Evolutionary conservation across 2,888 invertebrate species (phyloP), one percentile per base, ranked within the genome.

Genomic region (Molanna angustata): DNA sequence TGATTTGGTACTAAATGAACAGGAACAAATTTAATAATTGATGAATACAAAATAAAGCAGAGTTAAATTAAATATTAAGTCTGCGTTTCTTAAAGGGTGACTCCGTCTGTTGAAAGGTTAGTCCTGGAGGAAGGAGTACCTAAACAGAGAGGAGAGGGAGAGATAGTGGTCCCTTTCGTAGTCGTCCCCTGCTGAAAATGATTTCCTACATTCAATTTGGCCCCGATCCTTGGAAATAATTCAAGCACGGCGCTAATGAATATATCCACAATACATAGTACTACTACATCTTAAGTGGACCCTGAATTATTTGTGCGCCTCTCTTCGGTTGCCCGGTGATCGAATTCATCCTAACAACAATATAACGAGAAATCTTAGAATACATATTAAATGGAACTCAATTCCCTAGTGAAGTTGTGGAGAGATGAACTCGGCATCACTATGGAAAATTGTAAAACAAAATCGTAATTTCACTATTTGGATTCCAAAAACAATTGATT

Each of bases 171-270:
- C 27, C 11, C 27, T 11, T 27, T 7, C 6, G 11, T 4, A 27
- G 27, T 7, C 17, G 9, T 39, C 3, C 14, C 4, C 39, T 21
- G 22, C 47, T 17, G 17, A 7, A 31, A 45, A 46, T 50, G 32
- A 49, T 41, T 35, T 20, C 54, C 49, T 57, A 54, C 52, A 49
- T 54, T 54, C 54, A 57, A 57, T 57, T 57, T 57, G 52, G 32
- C 52, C 39, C 11, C 33, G 46, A 52, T 52, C 46, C 35, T n/a
- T 22, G 41, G 46, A 54, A n/a, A 54, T 57, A 52, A 54, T 52
- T 57, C 32, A 54, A 52, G 52, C 17, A 47, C 49, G 40, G 57
- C 51, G 54, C 54, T 57, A 57, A 57, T 57, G 57, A 57, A 57
- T 57, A 46, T 47, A 54, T 54, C 54, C 43, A 45, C 49, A 52